These are phyloP conservation scores for Urocolius indicus DNA, from an alignment of 2,113 vertebrate species.

Conservation along the genomic window DNA sequence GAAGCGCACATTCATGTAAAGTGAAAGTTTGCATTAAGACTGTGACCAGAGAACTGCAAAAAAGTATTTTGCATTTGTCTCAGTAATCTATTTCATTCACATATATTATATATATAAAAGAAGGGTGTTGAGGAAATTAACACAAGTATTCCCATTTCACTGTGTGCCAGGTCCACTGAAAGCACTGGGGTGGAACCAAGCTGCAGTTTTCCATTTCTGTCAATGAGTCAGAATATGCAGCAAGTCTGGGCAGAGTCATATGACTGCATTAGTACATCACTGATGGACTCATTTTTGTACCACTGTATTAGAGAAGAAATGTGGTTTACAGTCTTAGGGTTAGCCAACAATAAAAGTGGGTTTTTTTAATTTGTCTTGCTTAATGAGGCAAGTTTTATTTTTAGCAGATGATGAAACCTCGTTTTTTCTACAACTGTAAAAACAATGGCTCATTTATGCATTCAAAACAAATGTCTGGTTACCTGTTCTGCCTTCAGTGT, in stretches of 20 bases:
- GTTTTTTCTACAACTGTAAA: background rate
- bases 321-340: background rate
- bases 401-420: constrained; percentile 6
- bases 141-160: background rate
- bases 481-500: constrained; percentile 99
- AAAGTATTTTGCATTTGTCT: background rate
- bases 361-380: background rate
- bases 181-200: background rate
- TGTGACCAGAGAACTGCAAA: background rate
- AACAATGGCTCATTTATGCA: background rate
- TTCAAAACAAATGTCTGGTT: constrained; percentile 11
- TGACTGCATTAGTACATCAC: background rate
- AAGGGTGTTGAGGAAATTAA: background rate
- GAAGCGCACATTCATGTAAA: background rate
- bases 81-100: background rate
- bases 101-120: background rate
- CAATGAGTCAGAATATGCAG: constrained; percentile 56
- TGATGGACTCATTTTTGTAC: background rate
- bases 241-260: constrained; percentile 27
- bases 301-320: background rate
- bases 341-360: background rate
- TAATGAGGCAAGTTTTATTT: constrained; percentile 36
- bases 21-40: background rate
- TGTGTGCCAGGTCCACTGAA: background rate
- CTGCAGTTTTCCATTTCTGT: constrained; percentile 27